Percentiles rank a stretch among this genome's conserved stretches.
phyloP scores from a whole-genome alignment of 92 coral and sea anemone species.

The Heliopora coerulea region DNA sequence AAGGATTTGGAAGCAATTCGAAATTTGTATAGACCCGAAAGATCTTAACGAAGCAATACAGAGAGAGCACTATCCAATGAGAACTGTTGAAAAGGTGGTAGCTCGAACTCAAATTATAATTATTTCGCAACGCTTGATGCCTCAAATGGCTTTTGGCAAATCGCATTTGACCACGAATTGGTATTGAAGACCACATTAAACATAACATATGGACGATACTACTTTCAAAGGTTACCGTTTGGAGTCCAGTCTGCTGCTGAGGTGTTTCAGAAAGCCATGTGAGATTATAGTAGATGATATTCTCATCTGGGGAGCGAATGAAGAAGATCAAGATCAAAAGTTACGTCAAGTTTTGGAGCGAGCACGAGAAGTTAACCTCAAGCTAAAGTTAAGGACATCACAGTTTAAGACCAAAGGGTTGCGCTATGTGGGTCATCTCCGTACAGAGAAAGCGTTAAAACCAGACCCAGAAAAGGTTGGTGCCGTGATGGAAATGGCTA shows the following conservation, averaged over 20 bases:
- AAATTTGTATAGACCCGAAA: no score
- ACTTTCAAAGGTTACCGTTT: constrained; percentile 54
- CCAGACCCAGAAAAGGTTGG: constrained; percentile 57
- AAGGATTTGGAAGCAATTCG: no score
- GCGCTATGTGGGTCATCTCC: constrained; percentile 53
- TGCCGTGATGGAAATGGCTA: constrained; percentile 47
- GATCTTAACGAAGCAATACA: no score
- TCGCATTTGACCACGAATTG: no score
- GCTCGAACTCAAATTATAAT: no score
- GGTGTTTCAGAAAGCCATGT: constrained; percentile 61
- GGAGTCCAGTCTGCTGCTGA: constrained; percentile 60
- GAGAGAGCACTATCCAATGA: no score
- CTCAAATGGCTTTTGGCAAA: no score
- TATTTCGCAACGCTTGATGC: no score
- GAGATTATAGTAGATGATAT: constrained; percentile 67
- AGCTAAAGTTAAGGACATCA: constrained; percentile 54
- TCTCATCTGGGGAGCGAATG: constrained; percentile 60
- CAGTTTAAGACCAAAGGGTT: constrained; percentile 43
- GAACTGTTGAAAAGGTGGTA: no score
- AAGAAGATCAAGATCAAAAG: constrained; percentile 54
- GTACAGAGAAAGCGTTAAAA: constrained; percentile 53
- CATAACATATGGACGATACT: constrained; percentile 58
- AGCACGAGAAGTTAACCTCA: constrained; percentile 49
- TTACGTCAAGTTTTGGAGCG: constrained; percentile 42
- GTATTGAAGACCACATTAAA: no score